Percentiles rank a stretch among this genome's conserved stretches.
These are phyloP conservation scores for Carabus problematicus DNA, from an alignment of 2,888 invertebrate genomes.

Conservation along the genomic window DNA sequence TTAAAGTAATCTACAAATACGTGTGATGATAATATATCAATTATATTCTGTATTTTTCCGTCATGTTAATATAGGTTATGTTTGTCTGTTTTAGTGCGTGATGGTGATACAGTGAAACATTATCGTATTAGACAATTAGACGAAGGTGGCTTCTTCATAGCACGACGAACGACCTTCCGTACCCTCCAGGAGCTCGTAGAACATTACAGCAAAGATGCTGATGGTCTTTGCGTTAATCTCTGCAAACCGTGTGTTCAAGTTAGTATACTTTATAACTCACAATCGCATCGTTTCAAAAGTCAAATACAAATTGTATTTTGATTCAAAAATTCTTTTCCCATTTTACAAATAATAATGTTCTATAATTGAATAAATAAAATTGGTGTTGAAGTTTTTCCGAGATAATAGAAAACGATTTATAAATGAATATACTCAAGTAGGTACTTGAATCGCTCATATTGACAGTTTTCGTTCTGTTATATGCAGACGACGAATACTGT, in stretches of 20 bases:
- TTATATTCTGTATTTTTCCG: too few species aligned
- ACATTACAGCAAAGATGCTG: conserved; percentile 97
- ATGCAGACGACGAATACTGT: conserved; percentile 41
- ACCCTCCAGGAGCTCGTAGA: conserved; percentile 97
- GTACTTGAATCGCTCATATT: conserved; percentile 16
- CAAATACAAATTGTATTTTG: too few species aligned
- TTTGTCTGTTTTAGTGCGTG: conserved; percentile 80
- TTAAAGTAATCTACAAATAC: too few species aligned
- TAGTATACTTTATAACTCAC: conserved; percentile 48
- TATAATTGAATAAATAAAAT: too few species aligned
- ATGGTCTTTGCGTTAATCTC: conserved; percentile 97
- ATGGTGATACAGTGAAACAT: conserved; percentile 99
- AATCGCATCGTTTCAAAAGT: too few species aligned
- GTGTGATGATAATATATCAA: too few species aligned
- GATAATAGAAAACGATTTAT: too few species aligned
- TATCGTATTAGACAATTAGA: conserved; percentile 98
- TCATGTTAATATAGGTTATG: too few species aligned
- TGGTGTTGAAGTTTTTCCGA: too few species aligned
- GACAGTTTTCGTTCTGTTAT: conserved; percentile 42
- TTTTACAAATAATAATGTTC: too few species aligned
- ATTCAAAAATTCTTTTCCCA: too few species aligned
- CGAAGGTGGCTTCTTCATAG: conserved; percentile 99
- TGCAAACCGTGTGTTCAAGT: conserved; percentile 95
- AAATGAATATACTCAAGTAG: too few species aligned
- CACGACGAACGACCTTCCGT: conserved; percentile 95